These are phyloP conservation scores for Illadopsis cleaveri DNA, from an alignment of 2,113 vertebrate genomes.

Conservation along the genomic window DNA sequence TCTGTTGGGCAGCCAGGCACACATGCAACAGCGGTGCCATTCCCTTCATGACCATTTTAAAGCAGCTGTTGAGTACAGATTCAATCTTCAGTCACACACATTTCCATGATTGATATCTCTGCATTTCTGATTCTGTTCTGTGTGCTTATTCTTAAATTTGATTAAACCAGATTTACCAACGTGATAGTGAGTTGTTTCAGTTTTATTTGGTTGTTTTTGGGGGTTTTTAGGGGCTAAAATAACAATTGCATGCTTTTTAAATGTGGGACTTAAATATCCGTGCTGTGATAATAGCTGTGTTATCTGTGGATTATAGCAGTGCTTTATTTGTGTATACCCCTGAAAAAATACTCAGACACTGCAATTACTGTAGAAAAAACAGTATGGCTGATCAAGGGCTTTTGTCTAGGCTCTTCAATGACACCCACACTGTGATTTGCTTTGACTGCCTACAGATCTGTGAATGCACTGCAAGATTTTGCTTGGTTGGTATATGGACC, in stretches of 20 bases:
- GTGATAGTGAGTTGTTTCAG: background rate
- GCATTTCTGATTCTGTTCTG: background rate
- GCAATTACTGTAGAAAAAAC: conserved; percentile 29
- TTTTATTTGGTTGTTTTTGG: background rate
- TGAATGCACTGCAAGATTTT: background rate
- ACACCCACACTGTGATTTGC: conserved; percentile 24
- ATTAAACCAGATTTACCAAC: background rate
- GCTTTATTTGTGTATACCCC: background rate
- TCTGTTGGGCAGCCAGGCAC: background rate
- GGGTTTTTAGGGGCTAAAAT: background rate
- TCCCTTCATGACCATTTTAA: background rate
- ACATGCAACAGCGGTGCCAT: background rate
- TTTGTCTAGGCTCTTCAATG: conserved; percentile 28
- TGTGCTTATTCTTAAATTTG: background rate
- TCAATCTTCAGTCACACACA: background rate
- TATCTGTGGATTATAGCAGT: background rate
- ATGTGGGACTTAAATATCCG: background rate
- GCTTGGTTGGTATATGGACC: background rate
- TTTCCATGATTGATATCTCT: background rate
- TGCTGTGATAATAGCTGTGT: background rate
- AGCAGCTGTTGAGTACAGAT: background rate
- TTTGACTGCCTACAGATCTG: background rate
- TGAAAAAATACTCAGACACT: conserved; percentile 31
- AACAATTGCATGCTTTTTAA: background rate
- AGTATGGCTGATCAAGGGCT: conserved; percentile 16